Percentiles rank a stretch among this genome's conserved stretches.
phyloP scores from a whole-genome alignment of 2,113 vertebrate genomes.

The Nothoprocta perdicaria region DNA sequence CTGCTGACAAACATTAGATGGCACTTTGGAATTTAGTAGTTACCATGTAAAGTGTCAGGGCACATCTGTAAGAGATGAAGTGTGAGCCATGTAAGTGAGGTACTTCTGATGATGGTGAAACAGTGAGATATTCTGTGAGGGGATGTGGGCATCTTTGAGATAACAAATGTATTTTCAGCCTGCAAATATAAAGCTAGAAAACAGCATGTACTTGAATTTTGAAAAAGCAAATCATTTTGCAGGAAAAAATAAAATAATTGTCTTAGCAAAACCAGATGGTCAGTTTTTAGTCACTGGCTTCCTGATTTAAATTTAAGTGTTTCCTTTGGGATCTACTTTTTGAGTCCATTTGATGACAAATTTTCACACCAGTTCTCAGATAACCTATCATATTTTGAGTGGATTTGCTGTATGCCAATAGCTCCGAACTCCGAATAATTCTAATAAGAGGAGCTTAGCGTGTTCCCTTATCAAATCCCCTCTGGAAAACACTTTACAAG shows the following conservation, averaged over 20 bases:
- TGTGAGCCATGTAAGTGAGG: neutral
- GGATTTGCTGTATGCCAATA: neutral
- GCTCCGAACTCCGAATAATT: neutral
- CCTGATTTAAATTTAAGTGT: neutral
- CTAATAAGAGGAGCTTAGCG: neutral
- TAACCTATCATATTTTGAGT: neutral
- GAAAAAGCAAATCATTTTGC: neutral
- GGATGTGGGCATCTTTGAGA: neutral
- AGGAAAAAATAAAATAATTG: neutral
- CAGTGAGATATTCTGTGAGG: neutral
- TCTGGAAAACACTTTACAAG: neutral
- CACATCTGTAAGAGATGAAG: neutral
- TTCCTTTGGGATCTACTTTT: neutral
- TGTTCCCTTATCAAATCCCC: neutral
- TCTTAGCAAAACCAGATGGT: neutral
- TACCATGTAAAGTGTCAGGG: neutral
- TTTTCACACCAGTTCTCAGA: neutral
- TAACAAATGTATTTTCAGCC: neutral
- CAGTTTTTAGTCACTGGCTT: neutral
- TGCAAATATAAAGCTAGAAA: neutral
- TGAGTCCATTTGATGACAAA: neutral
- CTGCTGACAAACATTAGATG: slow-evolving; percentile 55
- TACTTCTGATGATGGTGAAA: neutral
- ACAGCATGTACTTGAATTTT: neutral
- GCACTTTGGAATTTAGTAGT: slow-evolving; percentile 39